Conservation (phyloP, 2,113 vertebrate species). For the Microcebus tavaratra region DNA sequence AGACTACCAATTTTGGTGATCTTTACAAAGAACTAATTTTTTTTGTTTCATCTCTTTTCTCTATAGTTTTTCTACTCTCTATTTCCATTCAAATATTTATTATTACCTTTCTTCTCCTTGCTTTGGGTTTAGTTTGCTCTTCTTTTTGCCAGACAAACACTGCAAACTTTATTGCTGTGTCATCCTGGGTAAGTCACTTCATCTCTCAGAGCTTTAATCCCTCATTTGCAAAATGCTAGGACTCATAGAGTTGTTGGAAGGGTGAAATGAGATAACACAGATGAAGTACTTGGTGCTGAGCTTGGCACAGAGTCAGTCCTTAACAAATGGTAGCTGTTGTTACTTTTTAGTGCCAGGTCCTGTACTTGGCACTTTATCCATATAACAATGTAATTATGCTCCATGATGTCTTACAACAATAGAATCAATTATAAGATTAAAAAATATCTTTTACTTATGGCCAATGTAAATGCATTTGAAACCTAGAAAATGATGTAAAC, state of each 20-base stretch:
- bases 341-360: neutral
- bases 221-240: constrained; percentile 10
- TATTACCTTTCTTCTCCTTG: neutral
- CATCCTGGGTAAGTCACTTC: neutral
- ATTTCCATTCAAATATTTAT: neutral
- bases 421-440: neutral
- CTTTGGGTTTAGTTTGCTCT: constrained; percentile 2
- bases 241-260: neutral
- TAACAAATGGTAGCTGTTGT: constrained; percentile 41
- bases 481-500: constrained; percentile 9
- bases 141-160: neutral
- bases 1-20: neutral
- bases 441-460: neutral
- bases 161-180: neutral
- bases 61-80: neutral
- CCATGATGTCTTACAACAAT: neutral
- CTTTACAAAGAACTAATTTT: neutral
- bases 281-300: neutral
- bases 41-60: constrained; percentile 19
- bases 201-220: neutral
- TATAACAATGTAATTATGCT: neutral
- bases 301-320: neutral
- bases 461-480: constrained; percentile 15
- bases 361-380: constrained; percentile 12
- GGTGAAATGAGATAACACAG: neutral